A percentile compares a stretch with the other conserved stretches of the same genome.
Conservation (phyloP, 2,113 vertebrate genomes). For the Climacteris rufus region DNA sequence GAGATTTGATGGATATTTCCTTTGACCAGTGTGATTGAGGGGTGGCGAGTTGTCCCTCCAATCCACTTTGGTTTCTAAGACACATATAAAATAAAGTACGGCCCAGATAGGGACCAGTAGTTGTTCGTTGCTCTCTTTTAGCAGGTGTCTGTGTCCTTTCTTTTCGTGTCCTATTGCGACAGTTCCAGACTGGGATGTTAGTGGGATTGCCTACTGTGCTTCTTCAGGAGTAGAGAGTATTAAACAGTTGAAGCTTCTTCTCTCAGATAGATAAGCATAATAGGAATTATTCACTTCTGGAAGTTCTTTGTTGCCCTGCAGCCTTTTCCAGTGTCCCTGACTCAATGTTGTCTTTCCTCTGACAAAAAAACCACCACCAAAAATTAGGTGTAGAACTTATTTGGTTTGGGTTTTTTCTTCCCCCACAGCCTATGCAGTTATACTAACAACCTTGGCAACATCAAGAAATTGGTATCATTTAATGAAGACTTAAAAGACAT, state of each 20-base stretch:
- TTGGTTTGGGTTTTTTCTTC: not conserved
- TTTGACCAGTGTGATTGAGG: too few species aligned
- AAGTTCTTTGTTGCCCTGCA: not conserved
- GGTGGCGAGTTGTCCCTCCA: too few species aligned
- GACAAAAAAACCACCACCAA: not conserved
- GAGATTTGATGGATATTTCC: too few species aligned
- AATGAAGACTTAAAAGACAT: not conserved
- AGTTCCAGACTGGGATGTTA: not conserved
- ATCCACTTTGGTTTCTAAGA: too few species aligned
- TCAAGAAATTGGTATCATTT: not conserved
- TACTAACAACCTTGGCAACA: not conserved
- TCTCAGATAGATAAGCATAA: not conserved
- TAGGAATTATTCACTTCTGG: not conserved
- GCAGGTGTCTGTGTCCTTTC: too few species aligned
- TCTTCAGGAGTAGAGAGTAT: not conserved
- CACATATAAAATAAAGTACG: too few species aligned
- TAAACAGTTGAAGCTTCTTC: not conserved
- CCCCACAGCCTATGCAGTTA: not conserved
- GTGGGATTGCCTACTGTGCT: not conserved
- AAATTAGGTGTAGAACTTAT: not conserved
- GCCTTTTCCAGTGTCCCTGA: not conserved
- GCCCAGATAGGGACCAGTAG: too few species aligned
- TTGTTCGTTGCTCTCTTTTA: too few species aligned
- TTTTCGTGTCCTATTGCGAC: too few species aligned
- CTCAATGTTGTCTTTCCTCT: not conserved